These are phyloP conservation scores for Lytechinus variegatus DNA, from an alignment of 35 echinoderm and acorn worm genomes.

Conservation along the genomic window DNA sequence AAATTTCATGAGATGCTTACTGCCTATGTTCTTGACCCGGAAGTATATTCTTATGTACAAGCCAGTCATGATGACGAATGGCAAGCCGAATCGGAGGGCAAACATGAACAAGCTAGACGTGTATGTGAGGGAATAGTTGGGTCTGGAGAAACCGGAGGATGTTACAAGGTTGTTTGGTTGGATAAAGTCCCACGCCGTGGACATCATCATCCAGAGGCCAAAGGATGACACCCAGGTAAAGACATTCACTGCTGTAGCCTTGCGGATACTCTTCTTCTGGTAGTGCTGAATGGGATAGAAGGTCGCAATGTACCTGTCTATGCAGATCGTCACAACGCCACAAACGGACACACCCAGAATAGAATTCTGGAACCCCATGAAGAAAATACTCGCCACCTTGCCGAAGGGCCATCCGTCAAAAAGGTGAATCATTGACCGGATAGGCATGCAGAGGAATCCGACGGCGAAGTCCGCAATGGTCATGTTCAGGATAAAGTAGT, in stretches of 20 bases:
- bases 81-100: not conserved
- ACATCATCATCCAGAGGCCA: conserved; percentile 40
- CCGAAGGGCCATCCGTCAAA: conserved; percentile 22
- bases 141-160: not conserved
- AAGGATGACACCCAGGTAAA: conserved; percentile 40
- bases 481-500: conserved; percentile 25
- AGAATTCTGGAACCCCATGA: conserved; percentile 28
- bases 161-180: not conserved
- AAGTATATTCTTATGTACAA: conserved; percentile 3
- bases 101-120: not conserved
- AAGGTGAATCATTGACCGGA: not conserved
- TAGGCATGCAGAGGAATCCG: conserved; percentile 47
- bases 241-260: not conserved
- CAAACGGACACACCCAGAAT: conserved; percentile 33
- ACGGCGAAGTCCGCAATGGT: conserved; percentile 41
- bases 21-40: conserved; percentile 5
- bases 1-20: not conserved
- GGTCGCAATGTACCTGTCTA: conserved; percentile 62
- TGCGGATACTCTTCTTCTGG: not conserved
- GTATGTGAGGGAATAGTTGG: not conserved
- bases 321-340: conserved; percentile 36
- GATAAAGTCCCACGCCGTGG: not conserved
- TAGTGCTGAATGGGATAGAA: conserved; percentile 49
- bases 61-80: not conserved
- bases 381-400: not conserved